Evolutionary conservation across 2,113 vertebrate species (phyloP), one percentile per base, ranked within the genome.

Genomic region (Cettia cetti): DNA sequence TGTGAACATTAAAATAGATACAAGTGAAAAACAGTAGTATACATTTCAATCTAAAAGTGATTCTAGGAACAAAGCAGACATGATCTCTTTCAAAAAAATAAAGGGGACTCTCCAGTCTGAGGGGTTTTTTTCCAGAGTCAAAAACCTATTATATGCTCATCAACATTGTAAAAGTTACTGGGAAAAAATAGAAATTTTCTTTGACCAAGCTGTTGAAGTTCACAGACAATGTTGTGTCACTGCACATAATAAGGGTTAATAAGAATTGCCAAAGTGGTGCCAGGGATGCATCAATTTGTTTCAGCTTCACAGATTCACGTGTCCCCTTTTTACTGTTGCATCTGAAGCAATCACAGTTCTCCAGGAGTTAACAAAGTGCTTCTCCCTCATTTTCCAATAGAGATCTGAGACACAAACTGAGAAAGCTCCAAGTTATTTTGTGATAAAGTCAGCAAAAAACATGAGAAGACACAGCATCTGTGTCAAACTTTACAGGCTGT

Each of bases 1-100:
- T 88, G 71, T 71, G 76, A 78, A 60, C 71, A 65, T 92, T 84
- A 96, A 96, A 97, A 95, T 83, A 97, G 93, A 81, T 60, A 47
- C 75, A 90, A 92, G 79, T 37, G 24, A 86, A 95, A 96, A 93
- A 82, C 39, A 92, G 54, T 65, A 53, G 68, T 88, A 80, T 56
- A 89, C 49, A 82, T 86, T 93, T 96, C 59, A 94, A 44, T 78
- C 76, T 90, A 83, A 91, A 94, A 95, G 63, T 88, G 2, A 82
- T 95, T 95, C 71, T 78, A 93, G 44, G 64, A 83, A 93, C 79
- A 94, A 90, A 95, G 65, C 39, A 80, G 66, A 59, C 49, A 74
- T 16, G 45, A 87, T 30, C 31, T 52, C 24, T 78, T 75, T 74
- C 27, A 80, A 65, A 78, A 78, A 72, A 31, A 47, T 50, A 70